Base-by-base conservation (phyloP, 2,888 invertebrate genomes). In the Siphlonurus alternatus region DNA sequence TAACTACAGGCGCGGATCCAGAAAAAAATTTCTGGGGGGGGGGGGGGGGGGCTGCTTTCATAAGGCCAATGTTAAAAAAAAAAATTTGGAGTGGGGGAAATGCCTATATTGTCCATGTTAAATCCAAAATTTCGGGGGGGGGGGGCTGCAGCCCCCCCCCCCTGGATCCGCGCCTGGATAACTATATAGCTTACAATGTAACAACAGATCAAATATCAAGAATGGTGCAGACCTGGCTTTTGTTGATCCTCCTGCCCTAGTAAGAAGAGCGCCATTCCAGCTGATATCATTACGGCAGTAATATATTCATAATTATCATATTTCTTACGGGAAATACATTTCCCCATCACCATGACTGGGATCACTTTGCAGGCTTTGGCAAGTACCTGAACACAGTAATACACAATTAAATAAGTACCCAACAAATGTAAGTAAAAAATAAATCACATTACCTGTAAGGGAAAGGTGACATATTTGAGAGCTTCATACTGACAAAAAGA, bases 401-500 rank as follows among this genome's bases (percentile, higher is more conserved):
- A 18, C 1, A 22, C 22, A 59, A 53, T 1, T 15, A 62, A 62
- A 51, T 63, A 62, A 53, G 23, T 66, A 38, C 62, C 64, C 61
- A 62, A 63, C 20, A 18, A 23, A 15, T 62, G 10, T 23, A 18
- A 51, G 19, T 1, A 15, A 56, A 23, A 60, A 23, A 2, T 1
- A 25, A 51, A 23, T n/a, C 3, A 38, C 67, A n/a, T 71, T 69
- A 91, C 93, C 82, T 98, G 97, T 61, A 96, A 94, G 1, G 98
- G 98, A 75, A 99, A 99, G 73, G 91, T 95, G 71, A 99, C 94
- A 76, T 89, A 99, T 76, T 98, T 98, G 60, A 99, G 80, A 23
- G 98, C 98, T 78, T 99, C 99, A 75, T 99, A 99, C 77, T 99
- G 99, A 76, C 95, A 98, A 98, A 98, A 99, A 61, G 96, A 95